Conservation (phyloP, 2,113 vertebrate species). For the Varanus komodoensis region DNA sequence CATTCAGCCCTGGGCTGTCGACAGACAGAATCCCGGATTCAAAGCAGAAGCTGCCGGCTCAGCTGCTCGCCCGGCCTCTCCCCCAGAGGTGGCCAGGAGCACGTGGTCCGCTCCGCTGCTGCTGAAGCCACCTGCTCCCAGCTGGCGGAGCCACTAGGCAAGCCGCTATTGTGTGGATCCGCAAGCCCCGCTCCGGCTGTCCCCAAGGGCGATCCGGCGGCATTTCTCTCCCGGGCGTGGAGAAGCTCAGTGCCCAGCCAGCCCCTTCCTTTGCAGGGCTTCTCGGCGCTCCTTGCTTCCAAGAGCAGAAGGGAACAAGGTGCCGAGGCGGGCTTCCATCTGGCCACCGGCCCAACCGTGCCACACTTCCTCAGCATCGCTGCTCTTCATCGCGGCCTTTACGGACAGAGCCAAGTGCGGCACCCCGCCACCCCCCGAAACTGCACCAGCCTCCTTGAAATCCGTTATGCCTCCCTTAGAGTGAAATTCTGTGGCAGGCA, state of each 20-base stretch:
- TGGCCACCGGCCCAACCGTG: neutral
- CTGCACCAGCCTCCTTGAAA: neutral
- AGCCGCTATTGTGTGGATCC: slow-evolving; percentile 69
- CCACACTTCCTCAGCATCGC: neutral
- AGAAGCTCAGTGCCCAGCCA: neutral
- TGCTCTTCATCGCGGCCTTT: neutral
- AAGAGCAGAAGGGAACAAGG: neutral
- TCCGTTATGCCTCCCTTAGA: neutral
- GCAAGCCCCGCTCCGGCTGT: slow-evolving; percentile 6
- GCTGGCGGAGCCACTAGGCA: slow-evolving; percentile 74
- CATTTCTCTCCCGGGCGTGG: neutral
- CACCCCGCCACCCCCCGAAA: neutral
- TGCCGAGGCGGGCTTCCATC: neutral
- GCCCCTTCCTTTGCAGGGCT: neutral
- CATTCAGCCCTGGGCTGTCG: slow-evolving; percentile 63
- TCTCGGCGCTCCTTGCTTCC: too few relatives aligned
- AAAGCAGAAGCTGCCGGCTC: slow-evolving; percentile 82
- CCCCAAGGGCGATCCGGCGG: neutral
- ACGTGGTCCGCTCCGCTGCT: slow-evolving; percentile 71
- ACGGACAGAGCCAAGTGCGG: too few relatives aligned
- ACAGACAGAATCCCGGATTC: slow-evolving; percentile 65
- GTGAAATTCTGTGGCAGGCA: too few relatives aligned
- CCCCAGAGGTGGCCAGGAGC: slow-evolving; percentile 72
- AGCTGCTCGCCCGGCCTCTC: slow-evolving; percentile 73
- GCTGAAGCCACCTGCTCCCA: slow-evolving; percentile 75